phyloP scores from a whole-genome alignment of 2,888 invertebrate species.

The Hoplodrina ambigua region DNA sequence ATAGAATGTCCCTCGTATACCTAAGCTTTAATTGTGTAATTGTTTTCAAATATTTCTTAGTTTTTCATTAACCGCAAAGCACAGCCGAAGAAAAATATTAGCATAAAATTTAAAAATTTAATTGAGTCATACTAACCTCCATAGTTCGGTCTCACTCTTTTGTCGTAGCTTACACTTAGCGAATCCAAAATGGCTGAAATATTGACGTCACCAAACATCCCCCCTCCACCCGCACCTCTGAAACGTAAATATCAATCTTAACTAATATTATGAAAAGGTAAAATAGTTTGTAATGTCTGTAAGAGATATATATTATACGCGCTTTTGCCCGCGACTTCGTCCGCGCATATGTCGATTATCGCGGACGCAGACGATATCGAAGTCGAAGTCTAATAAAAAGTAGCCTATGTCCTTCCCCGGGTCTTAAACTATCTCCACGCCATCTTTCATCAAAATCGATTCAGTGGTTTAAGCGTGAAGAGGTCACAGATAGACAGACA shows the following conservation, averaged over 20 bases:
- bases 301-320: too few relatives aligned
- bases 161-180: slow-evolving; percentile 98
- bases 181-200: slow-evolving; percentile 98
- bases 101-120: not conserved
- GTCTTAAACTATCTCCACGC: too few relatives aligned
- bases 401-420: too few relatives aligned
- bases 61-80: slow-evolving; percentile 46
- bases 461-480: too few relatives aligned
- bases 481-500: too few relatives aligned
- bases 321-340: too few relatives aligned
- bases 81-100: slow-evolving; percentile 36
- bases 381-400: too few relatives aligned
- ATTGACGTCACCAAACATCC: slow-evolving; percentile 97
- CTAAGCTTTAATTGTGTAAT: not conserved
- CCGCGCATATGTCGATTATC: too few relatives aligned
- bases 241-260: slow-evolving; percentile 63
- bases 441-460: too few relatives aligned
- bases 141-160: slow-evolving; percentile 99
- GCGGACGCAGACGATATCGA: too few relatives aligned
- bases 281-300: too few relatives aligned
- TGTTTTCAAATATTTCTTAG: not conserved
- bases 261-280: too few relatives aligned
- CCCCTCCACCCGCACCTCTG: slow-evolving; percentile 93
- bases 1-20: not conserved
- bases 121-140: slow-evolving; percentile 93